These are phyloP conservation scores for Seladonia tumulorum DNA, from an alignment of 2,888 invertebrate genomes.

Conservation along the genomic window DNA sequence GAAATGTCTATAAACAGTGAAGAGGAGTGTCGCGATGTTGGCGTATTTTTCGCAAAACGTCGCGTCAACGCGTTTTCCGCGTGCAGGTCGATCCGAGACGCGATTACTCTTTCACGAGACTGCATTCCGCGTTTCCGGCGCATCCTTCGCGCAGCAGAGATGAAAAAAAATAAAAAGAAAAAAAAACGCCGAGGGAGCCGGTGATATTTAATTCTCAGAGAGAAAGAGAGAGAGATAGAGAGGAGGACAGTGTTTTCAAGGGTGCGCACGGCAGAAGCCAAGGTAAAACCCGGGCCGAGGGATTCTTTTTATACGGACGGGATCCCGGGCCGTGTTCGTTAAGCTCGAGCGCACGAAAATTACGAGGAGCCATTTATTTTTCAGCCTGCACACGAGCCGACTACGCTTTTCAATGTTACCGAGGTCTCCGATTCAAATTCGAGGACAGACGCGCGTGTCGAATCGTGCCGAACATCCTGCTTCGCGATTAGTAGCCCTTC, in stretches of 20 bases:
- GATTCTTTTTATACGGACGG: not conserved
- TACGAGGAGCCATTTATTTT: constrained; percentile 25
- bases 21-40: not conserved
- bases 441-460: not conserved
- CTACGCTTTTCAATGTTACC: constrained; percentile 8
- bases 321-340: not conserved
- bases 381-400: not conserved
- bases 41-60: not conserved
- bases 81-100: constrained; percentile 18
- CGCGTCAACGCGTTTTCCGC: not conserved
- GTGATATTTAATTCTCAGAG: constrained; percentile 2
- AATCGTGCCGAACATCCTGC: no score
- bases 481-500: no score
- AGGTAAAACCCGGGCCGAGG: not conserved
- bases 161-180: not conserved
- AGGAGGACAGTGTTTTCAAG: not conserved
- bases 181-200: not conserved
- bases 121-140: not conserved
- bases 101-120: constrained; percentile 22
- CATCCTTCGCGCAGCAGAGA: not conserved
- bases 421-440: not conserved
- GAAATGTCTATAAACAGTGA: not conserved
- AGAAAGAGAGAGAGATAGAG: not conserved
- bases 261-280: not conserved
- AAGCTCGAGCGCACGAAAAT: constrained; percentile 13